Evolutionary conservation across 2,797 vertebrate species (phyloP).

Genomic region (Luscinia luscinia): DNA sequence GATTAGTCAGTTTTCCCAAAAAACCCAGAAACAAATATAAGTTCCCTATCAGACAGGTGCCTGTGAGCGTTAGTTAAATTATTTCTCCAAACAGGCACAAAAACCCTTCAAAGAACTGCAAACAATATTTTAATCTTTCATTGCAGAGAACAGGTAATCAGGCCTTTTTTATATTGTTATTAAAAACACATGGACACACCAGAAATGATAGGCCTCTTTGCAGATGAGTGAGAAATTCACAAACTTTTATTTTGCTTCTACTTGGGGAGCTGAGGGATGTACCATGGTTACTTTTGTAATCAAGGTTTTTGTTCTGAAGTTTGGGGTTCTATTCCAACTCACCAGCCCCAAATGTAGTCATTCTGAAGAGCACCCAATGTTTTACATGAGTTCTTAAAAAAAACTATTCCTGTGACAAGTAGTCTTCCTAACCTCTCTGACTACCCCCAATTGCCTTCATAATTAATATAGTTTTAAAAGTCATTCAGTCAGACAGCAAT

Average conservation of each 20-base stretch:
- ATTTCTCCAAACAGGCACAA: not conserved
- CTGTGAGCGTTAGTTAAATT: not conserved
- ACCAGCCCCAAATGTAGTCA: rapidly evolving
- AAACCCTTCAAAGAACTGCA: not conserved
- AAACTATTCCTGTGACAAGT: not conserved
- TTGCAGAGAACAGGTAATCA: not conserved
- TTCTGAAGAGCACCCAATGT: not conserved
- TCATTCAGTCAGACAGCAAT: not conserved
- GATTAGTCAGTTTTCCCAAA: not conserved
- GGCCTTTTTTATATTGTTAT: not conserved
- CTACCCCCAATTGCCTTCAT: not conserved
- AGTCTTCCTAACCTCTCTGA: not conserved
- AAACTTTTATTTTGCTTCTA: not conserved
- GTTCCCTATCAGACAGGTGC: not conserved
- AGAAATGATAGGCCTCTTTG: not conserved
- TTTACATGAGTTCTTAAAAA: not conserved
- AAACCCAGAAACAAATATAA: not conserved
- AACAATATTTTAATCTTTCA: not conserved
- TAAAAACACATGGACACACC: not conserved
- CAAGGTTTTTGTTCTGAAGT: not conserved
- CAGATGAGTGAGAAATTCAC: not conserved
- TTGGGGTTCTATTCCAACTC: not conserved
- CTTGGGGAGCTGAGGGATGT: not conserved
- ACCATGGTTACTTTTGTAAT: not conserved
- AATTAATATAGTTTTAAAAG: not conserved